Percentiles rank a stretch among this genome's conserved stretches.
These are phyloP conservation scores for Volucella bombylans DNA, from an alignment of 2,888 invertebrate species.

Conservation along the genomic window DNA sequence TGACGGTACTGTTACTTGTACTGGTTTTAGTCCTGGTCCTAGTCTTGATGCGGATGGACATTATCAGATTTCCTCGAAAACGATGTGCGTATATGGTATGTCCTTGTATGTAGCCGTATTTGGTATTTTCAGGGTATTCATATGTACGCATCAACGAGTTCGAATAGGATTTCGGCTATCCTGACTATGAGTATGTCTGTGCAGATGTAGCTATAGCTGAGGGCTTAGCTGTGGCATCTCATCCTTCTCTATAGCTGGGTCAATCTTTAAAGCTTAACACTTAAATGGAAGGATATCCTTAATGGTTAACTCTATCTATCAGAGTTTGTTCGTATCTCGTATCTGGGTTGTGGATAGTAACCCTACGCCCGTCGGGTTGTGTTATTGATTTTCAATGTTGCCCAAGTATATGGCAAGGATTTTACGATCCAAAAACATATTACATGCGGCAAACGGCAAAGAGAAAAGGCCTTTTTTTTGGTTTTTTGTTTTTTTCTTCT, in stretches of 20 bases:
- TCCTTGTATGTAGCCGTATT: neutral
- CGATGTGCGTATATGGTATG: constrained; percentile 33
- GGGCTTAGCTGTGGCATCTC: constrained; percentile 34
- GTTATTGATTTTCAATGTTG: constrained; percentile 67
- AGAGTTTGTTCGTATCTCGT: constrained; percentile 39
- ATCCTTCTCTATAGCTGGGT: constrained; percentile 41
- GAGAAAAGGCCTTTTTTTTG: constrained; percentile 1
- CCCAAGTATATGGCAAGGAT: constrained; percentile 44
- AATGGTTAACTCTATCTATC: constrained; percentile 61
- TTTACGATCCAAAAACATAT: constrained; percentile 61
- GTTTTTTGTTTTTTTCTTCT: neutral
- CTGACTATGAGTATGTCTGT: neutral
- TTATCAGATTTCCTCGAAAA: constrained; percentile 57
- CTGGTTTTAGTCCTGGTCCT: neutral
- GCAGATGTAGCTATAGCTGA: constrained; percentile 10
- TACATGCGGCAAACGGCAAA: constrained; percentile 41
- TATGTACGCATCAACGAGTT: constrained; percentile 42
- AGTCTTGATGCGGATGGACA: constrained; percentile 44
- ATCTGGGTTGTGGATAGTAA: constrained; percentile 11
- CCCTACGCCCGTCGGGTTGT: constrained; percentile 28
- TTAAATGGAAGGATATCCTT: constrained; percentile 70
- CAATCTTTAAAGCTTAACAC: constrained; percentile 70
- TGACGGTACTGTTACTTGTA: neutral
- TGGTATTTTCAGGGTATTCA: neutral
- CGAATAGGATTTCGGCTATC: constrained; percentile 29